Base-by-base conservation (phyloP, 2,113 vertebrate species). In the Gadus macrocephalus region DNA sequence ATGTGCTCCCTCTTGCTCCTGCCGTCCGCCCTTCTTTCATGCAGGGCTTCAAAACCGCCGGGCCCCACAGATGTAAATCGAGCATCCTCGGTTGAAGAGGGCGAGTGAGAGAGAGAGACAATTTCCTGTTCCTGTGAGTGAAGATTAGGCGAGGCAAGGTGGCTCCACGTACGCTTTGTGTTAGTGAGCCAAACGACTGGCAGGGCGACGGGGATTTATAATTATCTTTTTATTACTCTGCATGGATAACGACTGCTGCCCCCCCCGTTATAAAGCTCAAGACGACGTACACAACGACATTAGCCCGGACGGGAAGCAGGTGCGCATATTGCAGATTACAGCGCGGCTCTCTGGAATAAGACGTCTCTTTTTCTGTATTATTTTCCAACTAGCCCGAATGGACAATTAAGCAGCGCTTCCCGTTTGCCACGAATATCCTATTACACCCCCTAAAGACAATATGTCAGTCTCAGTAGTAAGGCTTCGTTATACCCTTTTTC, bases 121-220 rank as follows among this genome's bases (percentile, higher is more conserved):
- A 86, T 89, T 89, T 86, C 87, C 81, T 68, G 62, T 74, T 90
- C 87, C 85, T 82, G 75, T 77, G 42, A 49, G 83, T 86, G 89
- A 81, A 87, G 91, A 91, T 92, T 88, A 90, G 88, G 83, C 7
- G 78, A 75, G 81, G 80, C 84, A 88, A 85, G 81, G 42, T 72
- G 87, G 87, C 42, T 49, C 42, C 91, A 83, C 82, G 85, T 89
- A 86, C 88, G 88, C 88, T 83, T 88, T 86, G 84, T 87, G 86
- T 90, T 90, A 86, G 89, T 81, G 80, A 91, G 85, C 80, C 87
- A 86, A 89, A 89, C 88, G 88, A 90, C 89, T 86, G 86, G 86
- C 82, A 74, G 86, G 83, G 84, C 86, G 87, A 85, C 82, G 85
- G 79, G 79, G 83, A 90, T 89, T 89, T 82, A 84, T 86, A 90